These are phyloP conservation scores for Caenorhabditis parvicauda DNA, from an alignment of 2,888 invertebrate genomes.

Conservation along the genomic window DNA sequence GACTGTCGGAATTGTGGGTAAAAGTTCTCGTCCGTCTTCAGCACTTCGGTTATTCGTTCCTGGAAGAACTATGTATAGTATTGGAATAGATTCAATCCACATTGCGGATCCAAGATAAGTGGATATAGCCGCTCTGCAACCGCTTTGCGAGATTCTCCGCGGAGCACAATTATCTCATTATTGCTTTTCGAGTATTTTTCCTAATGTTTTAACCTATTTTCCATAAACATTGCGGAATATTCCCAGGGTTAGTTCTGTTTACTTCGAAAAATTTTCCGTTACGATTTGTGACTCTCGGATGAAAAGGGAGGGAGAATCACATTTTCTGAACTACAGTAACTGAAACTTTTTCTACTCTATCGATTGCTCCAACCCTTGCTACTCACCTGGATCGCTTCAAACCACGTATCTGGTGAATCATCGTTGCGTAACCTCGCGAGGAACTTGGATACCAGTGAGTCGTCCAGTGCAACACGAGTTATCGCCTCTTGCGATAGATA, in stretches of 20 bases:
- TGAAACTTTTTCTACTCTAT: too few relatives aligned
- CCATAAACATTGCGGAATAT: too few relatives aligned
- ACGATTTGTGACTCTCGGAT: too few relatives aligned
- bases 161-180: too few relatives aligned
- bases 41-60: constrained; percentile 59
- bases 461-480: constrained; percentile 71
- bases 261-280: too few relatives aligned
- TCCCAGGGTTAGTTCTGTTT: too few relatives aligned
- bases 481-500: constrained; percentile 76
- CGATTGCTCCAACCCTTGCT: not conserved
- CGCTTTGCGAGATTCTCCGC: too few relatives aligned
- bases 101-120: not conserved
- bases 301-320: too few relatives aligned
- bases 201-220: too few relatives aligned
- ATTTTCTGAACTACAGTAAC: too few relatives aligned
- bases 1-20: constrained; percentile 73
- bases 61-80: not conserved
- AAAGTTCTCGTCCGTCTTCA: constrained; percentile 70
- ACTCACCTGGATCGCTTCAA: constrained; percentile 76
- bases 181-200: too few relatives aligned
- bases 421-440: constrained; percentile 72
- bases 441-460: constrained; percentile 70
- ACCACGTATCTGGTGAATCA: constrained; percentile 74
- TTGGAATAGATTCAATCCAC: constrained; percentile 2
- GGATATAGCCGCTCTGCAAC: too few relatives aligned